A percentile compares a stretch with the other conserved stretches of the same genome.
These are phyloP conservation scores for Stichodactyla helianthus DNA, from an alignment of 64 coral and sea anemone genomes.

Conservation along the genomic window DNA sequence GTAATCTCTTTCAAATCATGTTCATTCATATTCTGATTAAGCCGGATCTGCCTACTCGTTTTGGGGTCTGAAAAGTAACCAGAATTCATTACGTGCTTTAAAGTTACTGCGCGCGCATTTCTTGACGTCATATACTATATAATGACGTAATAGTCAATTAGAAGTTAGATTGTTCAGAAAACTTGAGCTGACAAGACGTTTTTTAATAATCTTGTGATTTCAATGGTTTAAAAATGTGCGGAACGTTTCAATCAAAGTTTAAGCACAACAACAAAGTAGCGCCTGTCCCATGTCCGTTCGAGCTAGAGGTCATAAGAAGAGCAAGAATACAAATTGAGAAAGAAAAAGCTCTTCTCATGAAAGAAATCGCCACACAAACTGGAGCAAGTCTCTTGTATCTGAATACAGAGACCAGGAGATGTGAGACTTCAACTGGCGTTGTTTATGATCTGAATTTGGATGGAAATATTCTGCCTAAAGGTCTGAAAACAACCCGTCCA, in stretches of 20 bases:
- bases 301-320: neutral
- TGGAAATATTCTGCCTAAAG: neutral
- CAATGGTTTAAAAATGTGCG: neutral
- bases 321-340: neutral
- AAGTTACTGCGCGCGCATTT: neutral
- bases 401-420: neutral
- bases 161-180: neutral
- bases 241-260: neutral
- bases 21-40: no score
- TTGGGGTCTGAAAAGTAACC: neutral
- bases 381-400: neutral
- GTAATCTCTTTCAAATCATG: no score
- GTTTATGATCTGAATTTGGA: neutral
- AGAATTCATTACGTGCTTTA: neutral
- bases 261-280: neutral
- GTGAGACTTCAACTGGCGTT: neutral
- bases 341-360: neutral
- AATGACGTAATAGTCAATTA: neutral
- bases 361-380: neutral
- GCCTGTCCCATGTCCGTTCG: neutral
- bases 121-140: neutral
- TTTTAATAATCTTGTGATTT: neutral
- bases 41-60: no score
- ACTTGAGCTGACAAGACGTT: neutral
- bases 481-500: no score